Conservation (phyloP, 2,797 vertebrate species). For the Odontamblyopus rebecca region DNA sequence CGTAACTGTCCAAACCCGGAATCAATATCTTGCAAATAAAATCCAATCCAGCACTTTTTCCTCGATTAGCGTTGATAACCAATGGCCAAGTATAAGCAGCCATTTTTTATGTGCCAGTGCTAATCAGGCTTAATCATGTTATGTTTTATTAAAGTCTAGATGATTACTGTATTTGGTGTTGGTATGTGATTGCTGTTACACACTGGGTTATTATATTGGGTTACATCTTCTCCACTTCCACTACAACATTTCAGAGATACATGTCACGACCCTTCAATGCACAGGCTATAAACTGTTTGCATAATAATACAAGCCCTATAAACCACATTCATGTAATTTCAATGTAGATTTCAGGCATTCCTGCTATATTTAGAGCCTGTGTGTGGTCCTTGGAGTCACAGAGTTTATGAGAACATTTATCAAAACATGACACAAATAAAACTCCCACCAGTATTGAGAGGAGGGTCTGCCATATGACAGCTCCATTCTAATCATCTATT, state of each 20-base stretch:
- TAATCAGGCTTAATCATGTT: neutral
- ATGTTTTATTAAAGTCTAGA: neutral
- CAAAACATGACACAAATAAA: slow-evolving; percentile 54
- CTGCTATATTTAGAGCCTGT: slow-evolving; percentile 38
- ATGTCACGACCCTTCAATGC: neutral
- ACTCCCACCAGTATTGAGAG: slow-evolving; percentile 41
- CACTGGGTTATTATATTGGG: neutral
- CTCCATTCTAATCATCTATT: slow-evolving; percentile 23
- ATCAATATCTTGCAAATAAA: neutral
- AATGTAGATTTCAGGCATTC: slow-evolving; percentile 18
- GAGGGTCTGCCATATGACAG: slow-evolving; percentile 32
- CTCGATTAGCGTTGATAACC: neutral
- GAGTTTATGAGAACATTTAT: slow-evolving; percentile 11
- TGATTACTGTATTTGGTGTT: neutral
- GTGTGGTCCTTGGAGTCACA: slow-evolving; percentile 23
- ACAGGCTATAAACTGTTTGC: neutral
- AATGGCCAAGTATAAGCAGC: neutral
- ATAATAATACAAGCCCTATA: neutral
- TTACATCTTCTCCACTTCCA: neutral
- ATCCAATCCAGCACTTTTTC: neutral
- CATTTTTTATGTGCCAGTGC: neutral
- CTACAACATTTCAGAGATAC: neutral
- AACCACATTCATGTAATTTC: neutral
- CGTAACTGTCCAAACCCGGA: neutral
- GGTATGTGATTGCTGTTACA: neutral